phyloP scores from a whole-genome alignment of 2,888 invertebrate genomes.

The Petrophora chlorosata region DNA sequence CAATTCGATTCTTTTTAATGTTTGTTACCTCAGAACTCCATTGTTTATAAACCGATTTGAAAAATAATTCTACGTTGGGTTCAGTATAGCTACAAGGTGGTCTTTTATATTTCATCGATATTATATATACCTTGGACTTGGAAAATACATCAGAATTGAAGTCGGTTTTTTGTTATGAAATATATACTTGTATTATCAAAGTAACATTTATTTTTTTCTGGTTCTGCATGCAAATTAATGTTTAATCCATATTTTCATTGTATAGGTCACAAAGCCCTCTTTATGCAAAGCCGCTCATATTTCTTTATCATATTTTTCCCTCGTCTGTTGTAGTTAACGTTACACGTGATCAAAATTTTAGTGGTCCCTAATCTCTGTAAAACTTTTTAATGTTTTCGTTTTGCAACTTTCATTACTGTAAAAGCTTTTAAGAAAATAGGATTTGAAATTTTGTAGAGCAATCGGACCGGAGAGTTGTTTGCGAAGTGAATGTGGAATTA shows the following conservation, averaged over 20 bases:
- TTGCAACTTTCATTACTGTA: conserved; percentile 21
- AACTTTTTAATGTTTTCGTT: conserved; percentile 10
- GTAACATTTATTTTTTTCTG: conserved; percentile 37
- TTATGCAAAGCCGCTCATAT: conserved; percentile 21
- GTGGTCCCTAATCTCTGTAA: conserved; percentile 11
- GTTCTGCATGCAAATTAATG: conserved; percentile 36
- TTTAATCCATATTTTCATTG: conserved; percentile 16
- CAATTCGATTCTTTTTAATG: too few relatives aligned
- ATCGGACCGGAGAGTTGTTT: conserved; percentile 5
- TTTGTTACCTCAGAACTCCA: too few relatives aligned
- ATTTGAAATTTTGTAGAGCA: conserved; percentile 9
- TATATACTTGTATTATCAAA: too few relatives aligned
- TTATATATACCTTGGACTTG: too few relatives aligned
- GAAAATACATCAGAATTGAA: too few relatives aligned
- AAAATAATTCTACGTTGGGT: too few relatives aligned
- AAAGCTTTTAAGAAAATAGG: conserved; percentile 26
- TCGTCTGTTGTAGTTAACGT: conserved; percentile 18
- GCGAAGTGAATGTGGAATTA: conserved; percentile 1
- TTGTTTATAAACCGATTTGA: too few relatives aligned
- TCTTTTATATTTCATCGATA: too few relatives aligned
- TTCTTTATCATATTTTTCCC: conserved; percentile 18
- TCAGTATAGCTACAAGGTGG: too few relatives aligned
- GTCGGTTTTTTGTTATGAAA: too few relatives aligned
- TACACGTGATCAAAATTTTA: conserved; percentile 25
- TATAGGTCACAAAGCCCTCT: conserved; percentile 2